phyloP scores from a whole-genome alignment of 2,797 vertebrate genomes.

The Coregonus ussuriensis region DNA sequence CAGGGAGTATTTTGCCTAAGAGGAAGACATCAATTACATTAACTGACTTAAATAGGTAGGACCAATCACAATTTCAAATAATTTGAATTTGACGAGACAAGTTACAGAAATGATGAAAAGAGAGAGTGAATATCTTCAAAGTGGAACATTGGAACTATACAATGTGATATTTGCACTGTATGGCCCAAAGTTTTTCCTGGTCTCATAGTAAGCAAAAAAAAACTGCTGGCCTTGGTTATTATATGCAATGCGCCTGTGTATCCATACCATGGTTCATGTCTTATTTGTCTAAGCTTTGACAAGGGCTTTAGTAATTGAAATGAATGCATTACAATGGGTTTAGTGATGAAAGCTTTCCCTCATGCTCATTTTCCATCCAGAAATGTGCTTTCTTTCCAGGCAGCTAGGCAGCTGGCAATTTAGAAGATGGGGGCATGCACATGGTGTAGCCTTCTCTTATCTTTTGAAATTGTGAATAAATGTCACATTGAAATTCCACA shows the following conservation, averaged over 20 bases:
- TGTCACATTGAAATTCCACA: conserved; percentile 43
- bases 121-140: not conserved
- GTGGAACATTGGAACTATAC: not conserved
- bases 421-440: conserved; percentile 30
- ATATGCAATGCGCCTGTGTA: not conserved
- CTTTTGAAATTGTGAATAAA: conserved; percentile 59
- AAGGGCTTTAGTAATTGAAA: not conserved
- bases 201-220: too few species aligned
- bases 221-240: too few species aligned
- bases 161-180: not conserved
- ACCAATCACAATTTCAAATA: not conserved
- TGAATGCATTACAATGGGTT: not conserved
- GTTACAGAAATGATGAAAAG: not conserved
- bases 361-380: not conserved
- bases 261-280: not conserved
- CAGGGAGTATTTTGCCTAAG: conserved; percentile 40
- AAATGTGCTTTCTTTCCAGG: not conserved
- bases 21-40: conserved; percentile 28
- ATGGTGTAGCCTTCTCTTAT: conserved; percentile 25
- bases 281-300: too few species aligned
- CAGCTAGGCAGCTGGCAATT: conserved; percentile 37
- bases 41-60: conserved; percentile 31
- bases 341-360: not conserved
- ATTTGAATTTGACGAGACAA: not conserved
- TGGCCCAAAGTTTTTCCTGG: not conserved